These are phyloP conservation scores for Calidris pugnax DNA, from an alignment of 2,113 vertebrate genomes.

Conservation along the genomic window DNA sequence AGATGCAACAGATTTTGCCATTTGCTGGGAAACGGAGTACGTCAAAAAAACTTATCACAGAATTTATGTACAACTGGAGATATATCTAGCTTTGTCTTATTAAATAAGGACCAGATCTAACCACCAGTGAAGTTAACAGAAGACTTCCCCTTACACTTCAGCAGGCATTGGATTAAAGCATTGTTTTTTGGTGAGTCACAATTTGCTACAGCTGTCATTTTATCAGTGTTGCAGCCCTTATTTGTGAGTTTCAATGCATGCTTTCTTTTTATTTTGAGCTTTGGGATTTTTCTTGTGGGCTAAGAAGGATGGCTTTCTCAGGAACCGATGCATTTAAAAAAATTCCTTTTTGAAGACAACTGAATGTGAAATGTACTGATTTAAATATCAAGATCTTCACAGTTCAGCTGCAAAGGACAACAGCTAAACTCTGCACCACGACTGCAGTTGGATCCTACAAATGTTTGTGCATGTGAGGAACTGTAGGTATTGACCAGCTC, in stretches of 20 bases:
- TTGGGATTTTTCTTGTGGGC: neutral
- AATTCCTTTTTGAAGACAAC: neutral
- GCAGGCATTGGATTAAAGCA: conserved; percentile 61
- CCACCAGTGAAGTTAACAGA: conserved; percentile 40
- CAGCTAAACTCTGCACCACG: neutral
- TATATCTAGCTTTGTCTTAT: neutral
- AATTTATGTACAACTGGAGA: neutral
- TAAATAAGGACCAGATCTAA: conserved; percentile 47
- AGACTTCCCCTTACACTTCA: conserved; percentile 49
- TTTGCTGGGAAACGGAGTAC: neutral
- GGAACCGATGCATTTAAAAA: neutral
- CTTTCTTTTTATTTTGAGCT: neutral
- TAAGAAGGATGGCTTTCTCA: neutral
- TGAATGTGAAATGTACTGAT: neutral
- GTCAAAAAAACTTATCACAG: neutral
- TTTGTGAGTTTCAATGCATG: neutral
- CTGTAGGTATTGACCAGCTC: neutral
- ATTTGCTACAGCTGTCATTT: conserved; percentile 55
- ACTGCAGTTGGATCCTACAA: neutral
- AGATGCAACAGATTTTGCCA: neutral
- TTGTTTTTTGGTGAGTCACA: conserved; percentile 52
- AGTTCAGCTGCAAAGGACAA: neutral
- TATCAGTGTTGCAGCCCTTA: conserved; percentile 19
- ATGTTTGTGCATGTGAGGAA: neutral
- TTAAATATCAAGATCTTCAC: neutral